These are phyloP conservation scores for Enteromius mattozi DNA, from an alignment of 2,797 vertebrate species.

Conservation along the genomic window DNA sequence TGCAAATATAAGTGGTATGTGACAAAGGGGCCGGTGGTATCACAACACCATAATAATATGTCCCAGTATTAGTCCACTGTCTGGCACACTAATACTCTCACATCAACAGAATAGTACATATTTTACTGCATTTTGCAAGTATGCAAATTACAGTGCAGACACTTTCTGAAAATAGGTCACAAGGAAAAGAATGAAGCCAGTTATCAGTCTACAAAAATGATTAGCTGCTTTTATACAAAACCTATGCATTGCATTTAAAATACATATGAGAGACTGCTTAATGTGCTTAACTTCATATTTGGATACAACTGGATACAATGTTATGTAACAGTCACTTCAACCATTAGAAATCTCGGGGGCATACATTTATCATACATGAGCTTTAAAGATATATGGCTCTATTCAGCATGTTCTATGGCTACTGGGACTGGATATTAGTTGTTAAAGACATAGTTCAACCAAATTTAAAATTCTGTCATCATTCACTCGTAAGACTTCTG, in stretches of 20 bases:
- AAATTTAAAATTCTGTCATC: background rate
- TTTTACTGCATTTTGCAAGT: constrained; percentile 7
- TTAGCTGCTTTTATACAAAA: background rate
- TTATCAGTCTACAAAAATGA: background rate
- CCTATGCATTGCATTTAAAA: background rate
- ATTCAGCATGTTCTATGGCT: constrained; percentile 15
- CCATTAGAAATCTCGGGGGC: background rate
- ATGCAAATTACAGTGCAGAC: constrained; percentile 20
- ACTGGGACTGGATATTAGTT: background rate
- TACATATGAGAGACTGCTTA: background rate
- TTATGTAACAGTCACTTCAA: background rate
- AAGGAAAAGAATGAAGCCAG: background rate
- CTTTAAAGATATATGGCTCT: constrained; percentile 13
- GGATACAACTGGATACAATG: background rate
- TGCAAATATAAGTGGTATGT: background rate
- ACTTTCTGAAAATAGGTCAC: constrained; percentile 31
- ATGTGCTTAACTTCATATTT: background rate
- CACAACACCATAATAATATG: background rate
- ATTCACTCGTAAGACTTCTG: background rate
- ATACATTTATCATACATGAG: constrained; percentile 4
- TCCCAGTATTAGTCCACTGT: background rate
- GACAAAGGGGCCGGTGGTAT: background rate
- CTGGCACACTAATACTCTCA: background rate
- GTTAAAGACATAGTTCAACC: background rate
- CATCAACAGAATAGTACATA: background rate